Percentiles rank a stretch among this genome's conserved stretches.
Evolutionary conservation across 2,888 invertebrate species (phyloP).

Genomic region (Dryadula phaetusa): DNA sequence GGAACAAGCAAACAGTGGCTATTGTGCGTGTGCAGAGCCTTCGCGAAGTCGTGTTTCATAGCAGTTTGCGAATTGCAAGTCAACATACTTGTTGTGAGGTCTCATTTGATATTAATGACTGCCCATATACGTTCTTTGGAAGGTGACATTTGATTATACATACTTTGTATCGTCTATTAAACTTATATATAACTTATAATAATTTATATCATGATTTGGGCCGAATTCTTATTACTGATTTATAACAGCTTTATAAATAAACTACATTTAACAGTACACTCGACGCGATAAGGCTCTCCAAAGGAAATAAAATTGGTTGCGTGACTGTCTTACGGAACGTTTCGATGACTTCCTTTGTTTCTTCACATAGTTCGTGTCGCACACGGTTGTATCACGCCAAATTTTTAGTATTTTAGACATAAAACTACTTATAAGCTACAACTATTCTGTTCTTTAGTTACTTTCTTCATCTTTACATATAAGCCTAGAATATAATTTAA

Average conservation of each 20-base stretch:
- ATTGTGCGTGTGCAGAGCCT: slow-evolving; percentile 71
- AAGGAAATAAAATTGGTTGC: slow-evolving; percentile 54
- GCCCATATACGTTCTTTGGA: not conserved
- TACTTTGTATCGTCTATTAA: not conserved
- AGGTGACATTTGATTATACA: not conserved
- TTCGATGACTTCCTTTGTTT: slow-evolving; percentile 76
- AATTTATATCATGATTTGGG: not conserved
- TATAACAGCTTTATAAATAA: slow-evolving; percentile 23
- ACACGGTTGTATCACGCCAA: slow-evolving; percentile 50
- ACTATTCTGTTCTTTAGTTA: slow-evolving; percentile 28
- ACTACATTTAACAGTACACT: slow-evolving; percentile 27
- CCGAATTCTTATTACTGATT: slow-evolving; percentile 1
- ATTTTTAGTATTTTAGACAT: slow-evolving; percentile 34
- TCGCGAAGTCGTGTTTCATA: slow-evolving; percentile 64
- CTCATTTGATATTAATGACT: slow-evolving; percentile 48
- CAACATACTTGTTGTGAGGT: slow-evolving; percentile 63
- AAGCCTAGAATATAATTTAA: too few relatives aligned
- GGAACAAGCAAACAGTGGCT: slow-evolving; percentile 63
- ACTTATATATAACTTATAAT: not conserved
- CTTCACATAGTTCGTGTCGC: slow-evolving; percentile 66
- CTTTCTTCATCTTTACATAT: too few relatives aligned
- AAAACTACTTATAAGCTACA: slow-evolving; percentile 24
- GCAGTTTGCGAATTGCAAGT: slow-evolving; percentile 64
- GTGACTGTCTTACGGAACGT: slow-evolving; percentile 74
- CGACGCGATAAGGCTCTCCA: slow-evolving; percentile 30